Conservation (phyloP, 2,888 invertebrate species). For the Habrosyne pyritoides region DNA sequence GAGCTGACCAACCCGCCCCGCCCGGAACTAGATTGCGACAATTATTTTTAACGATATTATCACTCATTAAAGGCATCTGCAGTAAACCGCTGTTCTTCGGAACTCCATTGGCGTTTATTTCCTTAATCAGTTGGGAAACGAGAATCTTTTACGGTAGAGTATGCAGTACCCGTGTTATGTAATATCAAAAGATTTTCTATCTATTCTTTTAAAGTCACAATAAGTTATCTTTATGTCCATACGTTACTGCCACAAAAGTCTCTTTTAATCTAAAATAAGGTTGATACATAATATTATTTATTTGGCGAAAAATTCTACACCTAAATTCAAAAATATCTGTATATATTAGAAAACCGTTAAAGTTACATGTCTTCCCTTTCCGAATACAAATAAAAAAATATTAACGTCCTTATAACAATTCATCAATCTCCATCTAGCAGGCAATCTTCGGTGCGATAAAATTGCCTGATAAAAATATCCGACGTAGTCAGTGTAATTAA, state of each 20-base stretch:
- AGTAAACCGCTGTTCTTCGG: not conserved
- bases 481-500: not conserved
- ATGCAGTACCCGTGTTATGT: not conserved
- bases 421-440: conserved; percentile 31
- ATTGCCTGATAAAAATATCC: conserved; percentile 27
- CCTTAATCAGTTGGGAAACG: conserved; percentile 25
- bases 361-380: not conserved
- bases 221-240: too few species aligned
- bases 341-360: too few species aligned
- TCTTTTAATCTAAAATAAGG: too few species aligned
- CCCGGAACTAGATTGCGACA: not conserved
- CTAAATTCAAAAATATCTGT: too few species aligned
- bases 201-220: too few species aligned
- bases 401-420: conserved; percentile 10
- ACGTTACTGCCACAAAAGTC: too few species aligned
- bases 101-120: conserved; percentile 21
- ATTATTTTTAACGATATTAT: conserved; percentile 20
- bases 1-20: not conserved
- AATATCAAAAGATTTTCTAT: too few species aligned
- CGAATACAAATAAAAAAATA: not conserved
- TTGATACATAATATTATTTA: too few species aligned
- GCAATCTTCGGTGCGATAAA: conserved; percentile 24
- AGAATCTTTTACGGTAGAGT: conserved; percentile 12
- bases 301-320: too few species aligned
- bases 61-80: conserved; percentile 11